Evolutionary conservation across 1,140 invertebrate species (phyloP).

Genomic region (Pseudomyrmex flavicornis): DNA sequence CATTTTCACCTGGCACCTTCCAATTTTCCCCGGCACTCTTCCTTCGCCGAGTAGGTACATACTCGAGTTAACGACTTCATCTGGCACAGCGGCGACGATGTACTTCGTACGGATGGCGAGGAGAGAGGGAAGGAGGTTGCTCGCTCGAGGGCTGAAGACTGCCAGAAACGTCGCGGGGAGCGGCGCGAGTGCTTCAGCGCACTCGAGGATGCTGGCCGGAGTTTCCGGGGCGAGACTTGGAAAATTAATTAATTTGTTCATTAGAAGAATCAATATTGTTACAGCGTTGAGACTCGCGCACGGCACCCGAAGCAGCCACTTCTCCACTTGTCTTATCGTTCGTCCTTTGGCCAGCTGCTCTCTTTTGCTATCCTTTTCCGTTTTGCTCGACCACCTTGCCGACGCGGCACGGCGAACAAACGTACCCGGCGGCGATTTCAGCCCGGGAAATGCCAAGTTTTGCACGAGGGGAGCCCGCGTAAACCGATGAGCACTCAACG

Average conservation of each 20-base stretch:
- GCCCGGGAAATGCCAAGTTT: conserved; percentile 7
- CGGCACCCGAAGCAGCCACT: conserved; percentile 32
- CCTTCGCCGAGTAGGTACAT: conserved; percentile 75
- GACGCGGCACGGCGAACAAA: neutral
- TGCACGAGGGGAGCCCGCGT: conserved; percentile 14
- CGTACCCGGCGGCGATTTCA: conserved; percentile 43
- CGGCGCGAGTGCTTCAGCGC: conserved; percentile 30
- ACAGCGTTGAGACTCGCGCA: conserved; percentile 10
- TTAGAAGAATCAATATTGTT: conserved; percentile 75
- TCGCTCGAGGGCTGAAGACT: conserved; percentile 24
- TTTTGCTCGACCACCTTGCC: neutral
- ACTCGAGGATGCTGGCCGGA: conserved; percentile 27
- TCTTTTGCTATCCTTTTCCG: too few relatives aligned
- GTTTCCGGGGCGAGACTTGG: conserved; percentile 58
- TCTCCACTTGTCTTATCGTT: conserved; percentile 68
- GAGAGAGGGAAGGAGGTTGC: neutral
- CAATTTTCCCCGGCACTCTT: conserved; percentile 71
- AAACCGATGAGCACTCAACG: conserved; percentile 54
- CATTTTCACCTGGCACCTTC: conserved; percentile 70
- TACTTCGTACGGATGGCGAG: conserved; percentile 35
- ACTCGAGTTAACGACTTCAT: conserved; percentile 82
- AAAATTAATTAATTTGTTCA: conserved; percentile 75
- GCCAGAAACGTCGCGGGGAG: conserved; percentile 35
- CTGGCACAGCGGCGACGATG: conserved; percentile 50
- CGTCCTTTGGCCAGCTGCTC: conserved; percentile 41